These are phyloP conservation scores for Typhlichthys eigenmanni DNA, from an alignment of 2,797 vertebrate species.

Conservation along the genomic window DNA sequence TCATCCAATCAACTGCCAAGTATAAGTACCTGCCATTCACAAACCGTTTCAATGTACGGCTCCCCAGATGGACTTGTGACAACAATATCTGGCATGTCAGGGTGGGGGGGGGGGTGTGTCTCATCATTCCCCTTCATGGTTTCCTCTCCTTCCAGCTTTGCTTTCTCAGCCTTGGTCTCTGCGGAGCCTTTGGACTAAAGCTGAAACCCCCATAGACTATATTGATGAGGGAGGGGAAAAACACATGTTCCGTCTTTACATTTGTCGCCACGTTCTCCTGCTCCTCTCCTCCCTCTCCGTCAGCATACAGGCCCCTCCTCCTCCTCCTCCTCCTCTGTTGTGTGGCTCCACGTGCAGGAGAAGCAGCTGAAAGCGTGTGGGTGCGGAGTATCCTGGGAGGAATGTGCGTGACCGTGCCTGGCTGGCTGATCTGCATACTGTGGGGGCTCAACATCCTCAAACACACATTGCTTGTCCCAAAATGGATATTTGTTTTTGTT, in stretches of 20 bases:
- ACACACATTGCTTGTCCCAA: constrained; percentile 19
- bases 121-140: constrained; percentile 9
- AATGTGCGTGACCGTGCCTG: constrained; percentile 74
- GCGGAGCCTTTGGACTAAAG: too few relatives aligned
- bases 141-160: not conserved
- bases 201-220: too few relatives aligned
- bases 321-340: constrained; percentile 68
- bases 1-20: too few relatives aligned
- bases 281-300: constrained; percentile 45
- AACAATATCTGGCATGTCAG: too few relatives aligned
- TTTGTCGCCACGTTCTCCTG: constrained; percentile 15
- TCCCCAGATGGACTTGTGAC: too few relatives aligned
- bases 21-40: too few relatives aligned
- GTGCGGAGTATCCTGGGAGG: constrained; percentile 73
- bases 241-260: too few relatives aligned
- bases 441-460: constrained; percentile 11
- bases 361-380: constrained; percentile 68
- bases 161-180: not conserved
- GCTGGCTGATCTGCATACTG: constrained; percentile 24
- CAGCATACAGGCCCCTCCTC: constrained; percentile 34
- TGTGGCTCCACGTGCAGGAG: constrained; percentile 69
- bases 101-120: constrained; percentile 1
- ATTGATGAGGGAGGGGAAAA: too few relatives aligned
- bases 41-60: too few relatives aligned
- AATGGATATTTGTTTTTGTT: not conserved